Conservation (phyloP, 1,140 invertebrate genomes). For the Brachionus rotundiformis region DNA sequence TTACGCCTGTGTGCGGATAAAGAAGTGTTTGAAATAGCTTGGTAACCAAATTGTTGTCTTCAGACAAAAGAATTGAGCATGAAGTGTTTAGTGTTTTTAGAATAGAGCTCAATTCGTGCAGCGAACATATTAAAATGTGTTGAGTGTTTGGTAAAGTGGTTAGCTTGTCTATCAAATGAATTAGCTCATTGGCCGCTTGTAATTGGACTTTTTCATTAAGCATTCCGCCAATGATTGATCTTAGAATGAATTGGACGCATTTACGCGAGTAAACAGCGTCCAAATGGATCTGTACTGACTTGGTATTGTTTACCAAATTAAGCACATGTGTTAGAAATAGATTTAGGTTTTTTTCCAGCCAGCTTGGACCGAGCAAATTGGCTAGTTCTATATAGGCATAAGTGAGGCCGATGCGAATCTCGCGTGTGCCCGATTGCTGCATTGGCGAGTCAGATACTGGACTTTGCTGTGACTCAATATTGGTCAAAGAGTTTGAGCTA, state of each 20-base stretch:
- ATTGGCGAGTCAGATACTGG: not conserved
- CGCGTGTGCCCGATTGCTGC: not conserved
- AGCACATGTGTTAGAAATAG: slow-evolving; percentile 82
- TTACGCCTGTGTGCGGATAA: slow-evolving; percentile 86
- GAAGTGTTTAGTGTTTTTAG: slow-evolving; percentile 86
- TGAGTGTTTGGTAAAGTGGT: slow-evolving; percentile 83
- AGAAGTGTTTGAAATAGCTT: slow-evolving; percentile 77
- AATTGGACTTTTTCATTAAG: slow-evolving; percentile 94
- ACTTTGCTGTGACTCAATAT: not conserved
- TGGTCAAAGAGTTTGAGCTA: not conserved
- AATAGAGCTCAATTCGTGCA: slow-evolving; percentile 78
- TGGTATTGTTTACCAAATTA: slow-evolving; percentile 83
- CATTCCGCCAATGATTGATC: slow-evolving; percentile 85
- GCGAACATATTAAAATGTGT: slow-evolving; percentile 86
- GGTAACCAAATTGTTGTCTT: slow-evolving; percentile 71
- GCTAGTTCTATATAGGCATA: slow-evolving; percentile 90
- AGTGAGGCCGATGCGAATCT: slow-evolving; percentile 56
- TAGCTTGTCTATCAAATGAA: slow-evolving; percentile 79
- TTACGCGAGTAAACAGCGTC: slow-evolving; percentile 96
- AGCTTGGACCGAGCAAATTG: slow-evolving; percentile 84
- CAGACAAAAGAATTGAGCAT: slow-evolving; percentile 80
- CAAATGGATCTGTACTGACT: slow-evolving; percentile 87
- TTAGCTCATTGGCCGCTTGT: slow-evolving; percentile 84
- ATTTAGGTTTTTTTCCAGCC: slow-evolving; percentile 88
- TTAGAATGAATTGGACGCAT: slow-evolving; percentile 91